Evolutionary conservation across 2,888 invertebrate species (phyloP).

Genomic region (Camptogramma bilineatum): DNA sequence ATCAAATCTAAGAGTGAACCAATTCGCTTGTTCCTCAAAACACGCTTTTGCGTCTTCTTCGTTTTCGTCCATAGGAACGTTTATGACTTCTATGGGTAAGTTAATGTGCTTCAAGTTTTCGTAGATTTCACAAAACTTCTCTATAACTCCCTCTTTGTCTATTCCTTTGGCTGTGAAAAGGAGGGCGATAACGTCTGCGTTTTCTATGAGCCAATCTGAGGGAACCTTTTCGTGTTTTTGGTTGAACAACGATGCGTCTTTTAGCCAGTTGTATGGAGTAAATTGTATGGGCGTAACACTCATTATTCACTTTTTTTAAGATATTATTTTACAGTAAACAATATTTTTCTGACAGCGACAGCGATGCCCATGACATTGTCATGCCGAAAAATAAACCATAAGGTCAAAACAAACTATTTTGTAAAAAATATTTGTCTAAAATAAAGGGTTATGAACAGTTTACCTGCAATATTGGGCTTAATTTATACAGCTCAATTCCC

Average conservation of each 20-base stretch:
- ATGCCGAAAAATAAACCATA: background rate
- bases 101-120: constrained; percentile 66
- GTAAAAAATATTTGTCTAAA: background rate
- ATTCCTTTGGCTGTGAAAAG: constrained; percentile 64
- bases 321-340: background rate
- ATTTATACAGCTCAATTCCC: background rate
- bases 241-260: constrained; percentile 50
- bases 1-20: constrained; percentile 68
- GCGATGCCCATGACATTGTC: background rate
- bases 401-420: too few relatives aligned
- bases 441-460: background rate
- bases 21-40: constrained; percentile 71
- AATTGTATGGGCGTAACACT: constrained; percentile 8
- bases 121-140: constrained; percentile 70
- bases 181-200: constrained; percentile 64
- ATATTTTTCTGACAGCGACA: too few relatives aligned
- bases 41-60: constrained; percentile 54
- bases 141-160: constrained; percentile 63
- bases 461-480: background rate
- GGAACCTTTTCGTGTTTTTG: constrained; percentile 57
- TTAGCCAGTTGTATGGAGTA: constrained; percentile 62
- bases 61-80: constrained; percentile 68
- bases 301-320: background rate
- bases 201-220: constrained; percentile 60
- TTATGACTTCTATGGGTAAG: constrained; percentile 73